Evolutionary conservation across 2,888 invertebrate genomes (phyloP), one percentile per base, ranked within the genome.

Genomic region (Sphaeridia pumilis): DNA sequence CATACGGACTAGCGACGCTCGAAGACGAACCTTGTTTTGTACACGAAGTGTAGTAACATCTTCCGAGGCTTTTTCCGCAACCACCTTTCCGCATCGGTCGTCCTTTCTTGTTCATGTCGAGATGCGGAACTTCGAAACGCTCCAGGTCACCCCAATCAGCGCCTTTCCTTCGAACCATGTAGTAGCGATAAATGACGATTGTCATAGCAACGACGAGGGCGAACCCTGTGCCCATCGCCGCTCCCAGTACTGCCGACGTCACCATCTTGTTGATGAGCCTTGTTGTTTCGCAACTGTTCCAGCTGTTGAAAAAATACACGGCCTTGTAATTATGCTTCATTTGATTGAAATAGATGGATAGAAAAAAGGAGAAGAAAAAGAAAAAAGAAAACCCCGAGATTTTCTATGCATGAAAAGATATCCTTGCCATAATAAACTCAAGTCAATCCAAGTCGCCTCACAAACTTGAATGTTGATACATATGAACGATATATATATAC

Each of bases 161-260:
- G 22, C 76, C 74, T 52, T 76, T 75, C 42, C 74, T 73, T 43
- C 76, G 74, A 4, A 74, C 68, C 25, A 75, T 72, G 69, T 81
- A 81, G 67, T 81, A 81, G 31, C 80, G 78, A 67, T 80, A 81
- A 61, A 80, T 74, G 28, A 82, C 78, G 52, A 81, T 74, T 4
- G 80, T 81, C 67, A 81, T 76, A 12, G 80, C 81, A 31, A 81
- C 75, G 51, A 81, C 69, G 25, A 81, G 70, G 1, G 80, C 80
- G 56, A 80, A 70, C 4, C 81, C 81, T 2, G 80, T 79, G 38
- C 81, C 81, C 1, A 79, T 73, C 4, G 80, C 81, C 38, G 81
- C 81, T 20, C 81, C 81, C 54, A 82, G 69, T 31, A 81, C 77
- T 38, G 80, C 80, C n/a, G 80, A 78, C 46, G 77, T 77, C 52